Evolutionary conservation across 2,113 vertebrate genomes (phyloP).

Genomic region (Xyrauchen texanus): DNA sequence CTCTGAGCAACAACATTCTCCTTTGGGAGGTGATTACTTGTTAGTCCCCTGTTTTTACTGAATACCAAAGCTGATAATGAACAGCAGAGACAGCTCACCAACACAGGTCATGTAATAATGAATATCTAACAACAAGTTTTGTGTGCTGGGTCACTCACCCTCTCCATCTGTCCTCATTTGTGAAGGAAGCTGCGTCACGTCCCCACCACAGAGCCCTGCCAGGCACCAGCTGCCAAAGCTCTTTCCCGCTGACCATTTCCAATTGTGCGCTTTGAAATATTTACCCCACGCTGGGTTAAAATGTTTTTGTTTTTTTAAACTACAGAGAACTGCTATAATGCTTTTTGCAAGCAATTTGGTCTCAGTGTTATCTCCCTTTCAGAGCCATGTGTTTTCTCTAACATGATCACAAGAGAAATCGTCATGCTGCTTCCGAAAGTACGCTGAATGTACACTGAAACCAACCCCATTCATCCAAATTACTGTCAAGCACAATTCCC

Average conservation of each 20-base stretch:
- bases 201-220: slow-evolving; percentile 55
- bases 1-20: no score
- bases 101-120: slow-evolving; percentile 13
- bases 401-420: no score
- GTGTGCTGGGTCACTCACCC: slow-evolving; percentile 26
- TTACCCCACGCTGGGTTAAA: slow-evolving; percentile 65
- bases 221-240: slow-evolving; percentile 75
- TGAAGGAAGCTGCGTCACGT: slow-evolving; percentile 2
- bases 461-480: no score
- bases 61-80: neutral
- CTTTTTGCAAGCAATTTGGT: neutral
- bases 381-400: no score
- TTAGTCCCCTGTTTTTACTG: neutral
- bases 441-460: no score
- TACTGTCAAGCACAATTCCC: no score
- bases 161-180: slow-evolving; percentile 50
- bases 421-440: no score
- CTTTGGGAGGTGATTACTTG: no score
- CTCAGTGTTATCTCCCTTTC: no score
- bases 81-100: neutral
- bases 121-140: slow-evolving; percentile 12
- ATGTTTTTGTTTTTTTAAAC: slow-evolving; percentile 32
- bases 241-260: slow-evolving; percentile 74
- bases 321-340: slow-evolving; percentile 47
- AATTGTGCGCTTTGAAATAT: slow-evolving; percentile 69